Evolutionary conservation across 1,140 invertebrate genomes (phyloP).

Genomic region (Sitodiplosis mosellana): DNA sequence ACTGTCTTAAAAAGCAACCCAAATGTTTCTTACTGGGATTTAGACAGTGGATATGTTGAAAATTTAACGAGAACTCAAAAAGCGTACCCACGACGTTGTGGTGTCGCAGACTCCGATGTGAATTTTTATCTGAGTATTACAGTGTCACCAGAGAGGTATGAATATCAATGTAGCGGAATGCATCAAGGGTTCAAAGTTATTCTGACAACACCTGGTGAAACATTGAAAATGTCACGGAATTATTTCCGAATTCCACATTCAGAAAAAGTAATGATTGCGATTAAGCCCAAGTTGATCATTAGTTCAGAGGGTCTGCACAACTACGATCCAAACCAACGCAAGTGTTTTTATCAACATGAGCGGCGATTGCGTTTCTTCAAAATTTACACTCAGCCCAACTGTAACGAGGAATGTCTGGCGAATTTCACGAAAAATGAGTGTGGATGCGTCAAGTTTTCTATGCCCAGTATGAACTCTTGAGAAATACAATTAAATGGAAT

Average conservation of each 20-base stretch:
- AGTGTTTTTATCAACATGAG: not conserved
- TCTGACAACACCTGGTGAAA: not conserved
- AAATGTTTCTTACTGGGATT: too few relatives aligned
- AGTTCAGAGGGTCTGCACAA: conserved; percentile 29
- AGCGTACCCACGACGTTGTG: too few relatives aligned
- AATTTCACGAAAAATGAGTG: conserved; percentile 37
- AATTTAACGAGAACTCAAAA: too few relatives aligned
- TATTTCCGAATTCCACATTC: not conserved
- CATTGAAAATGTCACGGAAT: not conserved
- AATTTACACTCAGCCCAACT: conserved; percentile 41
- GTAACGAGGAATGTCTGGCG: conserved; percentile 41
- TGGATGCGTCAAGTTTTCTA: conserved; percentile 39
- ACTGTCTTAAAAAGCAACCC: too few relatives aligned
- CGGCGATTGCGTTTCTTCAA: conserved; percentile 8
- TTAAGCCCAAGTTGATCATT: conserved; percentile 42
- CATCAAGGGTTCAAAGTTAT: not conserved
- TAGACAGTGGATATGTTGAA: too few relatives aligned
- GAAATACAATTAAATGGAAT: not conserved
- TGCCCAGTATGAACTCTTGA: conserved; percentile 32
- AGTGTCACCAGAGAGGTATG: too few relatives aligned
- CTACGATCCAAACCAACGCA: conserved; percentile 24
- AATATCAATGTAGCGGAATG: too few relatives aligned
- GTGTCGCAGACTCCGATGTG: too few relatives aligned
- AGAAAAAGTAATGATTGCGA: conserved; percentile 30
- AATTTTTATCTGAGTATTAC: too few relatives aligned